phyloP scores from a whole-genome alignment of 2,113 vertebrate species.

The Galbula dea region DNA sequence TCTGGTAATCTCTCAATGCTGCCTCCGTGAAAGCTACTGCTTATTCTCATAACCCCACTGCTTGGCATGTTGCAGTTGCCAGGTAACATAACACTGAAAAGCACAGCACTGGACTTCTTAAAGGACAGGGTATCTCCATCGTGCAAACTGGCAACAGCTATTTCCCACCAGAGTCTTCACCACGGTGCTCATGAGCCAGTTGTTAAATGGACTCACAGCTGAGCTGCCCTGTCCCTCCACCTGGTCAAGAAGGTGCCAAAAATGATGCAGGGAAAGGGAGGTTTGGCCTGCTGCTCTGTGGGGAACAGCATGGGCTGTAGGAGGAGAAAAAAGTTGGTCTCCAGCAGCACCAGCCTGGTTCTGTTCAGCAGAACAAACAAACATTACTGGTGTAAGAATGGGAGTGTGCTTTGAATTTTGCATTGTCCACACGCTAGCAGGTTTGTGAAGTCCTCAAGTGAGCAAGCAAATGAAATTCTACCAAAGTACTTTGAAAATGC shows the following conservation, averaged over 20 bases:
- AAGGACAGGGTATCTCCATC: not conserved
- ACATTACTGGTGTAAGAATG: not conserved
- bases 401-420: not conserved
- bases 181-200: fast-evolving
- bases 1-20: not conserved
- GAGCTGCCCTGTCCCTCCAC: not conserved
- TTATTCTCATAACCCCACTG: not conserved
- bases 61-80: not conserved
- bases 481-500: not conserved
- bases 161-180: not conserved
- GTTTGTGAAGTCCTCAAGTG: not conserved
- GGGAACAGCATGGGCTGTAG: not conserved
- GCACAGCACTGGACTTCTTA: not conserved
- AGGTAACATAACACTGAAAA: not conserved
- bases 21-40: not conserved
- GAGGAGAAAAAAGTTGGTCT: not conserved
- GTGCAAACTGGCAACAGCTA: fast-evolving
- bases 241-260: not conserved
- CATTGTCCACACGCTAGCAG: fast-evolving
- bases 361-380: not conserved
- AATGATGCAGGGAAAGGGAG: not conserved
- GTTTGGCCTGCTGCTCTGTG: not conserved
- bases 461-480: not conserved
- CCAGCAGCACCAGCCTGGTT: not conserved
- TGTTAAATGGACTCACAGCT: not conserved